Evolutionary conservation across 2,113 vertebrate genomes (phyloP), one percentile per base, ranked within the genome.

Genomic region (Numenius arquata): DNA sequence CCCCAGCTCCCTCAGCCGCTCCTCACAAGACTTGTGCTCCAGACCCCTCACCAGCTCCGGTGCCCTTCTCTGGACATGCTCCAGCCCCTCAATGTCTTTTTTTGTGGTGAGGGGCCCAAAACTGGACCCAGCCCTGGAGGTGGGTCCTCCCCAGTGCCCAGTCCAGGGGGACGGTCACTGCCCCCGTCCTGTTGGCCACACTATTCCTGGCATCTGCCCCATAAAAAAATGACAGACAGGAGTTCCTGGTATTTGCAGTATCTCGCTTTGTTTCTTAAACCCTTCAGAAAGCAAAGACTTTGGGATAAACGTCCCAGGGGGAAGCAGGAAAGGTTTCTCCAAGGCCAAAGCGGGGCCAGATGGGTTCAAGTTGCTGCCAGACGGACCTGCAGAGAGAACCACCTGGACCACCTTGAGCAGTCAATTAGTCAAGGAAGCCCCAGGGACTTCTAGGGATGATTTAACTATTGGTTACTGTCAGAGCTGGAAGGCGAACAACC

Each of bases 341-440:
- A 29, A 59, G 88, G 89, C 72, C 41, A 83, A 73, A 63, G 26
- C 1, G 0, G 18, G 68, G 45, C 70, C 94, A 95, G 94, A 91
- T 89, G 95, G 93, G 62, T 15, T 52, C 36, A 34, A 67, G 78
- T 5, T 63, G 74, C 32, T n/a, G 77, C 81, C 94, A 95, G 95
- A 89, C 26, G 85, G 85, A 87, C 88, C 73, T 41, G 58, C 66
- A 3, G 81, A 84, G 81, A 77, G 93, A 72, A 88, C 85, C 95
- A 95, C 94, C 92, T 89, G 95, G 90, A 59, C 61, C 88, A 89
- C 95, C 74, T 72, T 50, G 88, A 85, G 56, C 2, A 0, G 56
- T 23, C 78, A 66, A 97, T 91, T 78, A 96, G 77, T 50, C 66
- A 72, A 85, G 58, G 53, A 63, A 95, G 91, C 82, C 82, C 71